These are phyloP conservation scores for Menidia beryllina DNA, from an alignment of 2,113 vertebrate species.

Conservation along the genomic window DNA sequence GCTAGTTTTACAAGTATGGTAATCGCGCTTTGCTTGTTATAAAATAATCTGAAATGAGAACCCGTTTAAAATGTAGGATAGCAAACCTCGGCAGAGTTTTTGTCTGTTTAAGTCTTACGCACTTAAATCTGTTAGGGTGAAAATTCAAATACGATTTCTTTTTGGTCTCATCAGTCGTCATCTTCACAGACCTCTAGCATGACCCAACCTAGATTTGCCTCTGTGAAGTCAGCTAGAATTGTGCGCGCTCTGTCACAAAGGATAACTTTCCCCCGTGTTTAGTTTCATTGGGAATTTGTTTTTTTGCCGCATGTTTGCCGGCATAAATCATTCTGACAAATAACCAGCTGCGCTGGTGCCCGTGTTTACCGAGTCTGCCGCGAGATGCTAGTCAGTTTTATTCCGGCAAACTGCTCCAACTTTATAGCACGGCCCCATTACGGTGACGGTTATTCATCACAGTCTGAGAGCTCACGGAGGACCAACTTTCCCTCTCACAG, in stretches of 20 bases:
- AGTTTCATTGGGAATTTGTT: slow-evolving; percentile 83
- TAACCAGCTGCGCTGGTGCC: slow-evolving; percentile 77
- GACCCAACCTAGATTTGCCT: slow-evolving; percentile 78
- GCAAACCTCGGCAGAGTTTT: slow-evolving; percentile 31
- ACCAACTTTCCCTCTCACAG: slow-evolving; percentile 39
- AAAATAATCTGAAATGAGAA: slow-evolving; percentile 55
- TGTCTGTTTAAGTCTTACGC: slow-evolving; percentile 40
- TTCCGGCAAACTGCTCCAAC: slow-evolving; percentile 76
- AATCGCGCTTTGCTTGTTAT: slow-evolving; percentile 70
- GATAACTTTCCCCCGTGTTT: slow-evolving; percentile 82
- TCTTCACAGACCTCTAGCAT: slow-evolving; percentile 69
- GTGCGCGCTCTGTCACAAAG: slow-evolving; percentile 77
- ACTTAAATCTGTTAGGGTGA: slow-evolving; percentile 38
- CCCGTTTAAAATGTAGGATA: slow-evolving; percentile 59
- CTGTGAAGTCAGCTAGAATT: slow-evolving; percentile 79
- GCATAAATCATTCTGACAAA: slow-evolving; percentile 85
- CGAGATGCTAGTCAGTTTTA: slow-evolving; percentile 79
- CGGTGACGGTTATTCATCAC: slow-evolving; percentile 82
- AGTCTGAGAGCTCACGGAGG: slow-evolving; percentile 56
- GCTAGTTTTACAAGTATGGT: slow-evolving; percentile 67
- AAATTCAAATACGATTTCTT: slow-evolving; percentile 51
- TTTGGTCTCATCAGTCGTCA: slow-evolving; percentile 57
- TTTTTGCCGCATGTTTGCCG: slow-evolving; percentile 77
- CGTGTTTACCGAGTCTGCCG: slow-evolving; percentile 78
- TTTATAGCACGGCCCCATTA: slow-evolving; percentile 78